phyloP scores from a whole-genome alignment of 2,113 vertebrate genomes.

The Anolis carolinensis region DNA sequence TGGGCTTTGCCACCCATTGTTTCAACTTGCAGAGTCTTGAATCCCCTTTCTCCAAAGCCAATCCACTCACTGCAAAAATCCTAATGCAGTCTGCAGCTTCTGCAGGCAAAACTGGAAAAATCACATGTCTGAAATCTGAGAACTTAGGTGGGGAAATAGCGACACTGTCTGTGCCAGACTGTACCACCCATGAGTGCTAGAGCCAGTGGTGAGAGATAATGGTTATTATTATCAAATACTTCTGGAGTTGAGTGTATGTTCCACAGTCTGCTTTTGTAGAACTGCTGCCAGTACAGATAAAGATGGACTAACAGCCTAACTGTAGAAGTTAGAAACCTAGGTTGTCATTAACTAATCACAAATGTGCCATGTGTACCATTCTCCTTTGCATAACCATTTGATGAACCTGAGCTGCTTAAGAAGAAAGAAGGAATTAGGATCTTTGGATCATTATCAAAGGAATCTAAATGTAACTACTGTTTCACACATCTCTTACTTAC shows the following conservation, averaged over 20 bases:
- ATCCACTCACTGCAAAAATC: too few species aligned
- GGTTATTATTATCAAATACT: background rate
- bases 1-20: too few species aligned
- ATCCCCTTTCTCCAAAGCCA: too few species aligned
- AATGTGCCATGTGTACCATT: background rate
- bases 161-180: background rate
- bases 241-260: background rate
- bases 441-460: background rate
- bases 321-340: background rate
- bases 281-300: background rate
- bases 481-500: background rate
- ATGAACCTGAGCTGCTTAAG: background rate
- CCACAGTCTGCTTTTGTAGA: too few species aligned
- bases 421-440: background rate
- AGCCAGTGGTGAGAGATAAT: background rate
- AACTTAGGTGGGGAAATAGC: background rate
- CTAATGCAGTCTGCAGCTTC: background rate
- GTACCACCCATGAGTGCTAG: background rate
- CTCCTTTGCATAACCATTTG: background rate
- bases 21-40: too few species aligned
- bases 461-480: conserved; percentile 5
- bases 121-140: background rate
- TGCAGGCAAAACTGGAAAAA: background rate
- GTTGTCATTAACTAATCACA: conserved; percentile 34
- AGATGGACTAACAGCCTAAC: background rate